Conservation (phyloP, 1,140 invertebrate species). For the Temnothorax longispinosus region DNA sequence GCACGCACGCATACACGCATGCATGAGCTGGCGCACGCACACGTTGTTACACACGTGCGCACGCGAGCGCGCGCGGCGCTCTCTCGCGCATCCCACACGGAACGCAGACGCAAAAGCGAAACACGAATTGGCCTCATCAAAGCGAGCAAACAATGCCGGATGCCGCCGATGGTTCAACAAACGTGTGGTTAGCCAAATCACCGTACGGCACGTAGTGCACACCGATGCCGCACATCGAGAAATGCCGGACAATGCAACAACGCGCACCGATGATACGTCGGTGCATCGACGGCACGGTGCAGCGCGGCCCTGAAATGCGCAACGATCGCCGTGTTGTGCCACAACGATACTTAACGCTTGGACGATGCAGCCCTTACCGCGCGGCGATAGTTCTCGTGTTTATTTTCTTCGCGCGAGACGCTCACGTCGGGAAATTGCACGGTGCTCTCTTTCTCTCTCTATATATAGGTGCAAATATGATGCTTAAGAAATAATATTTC, state of each 20-base stretch:
- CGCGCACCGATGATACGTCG: conserved; percentile 44
- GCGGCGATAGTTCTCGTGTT: conserved; percentile 60
- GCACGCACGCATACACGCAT: neutral
- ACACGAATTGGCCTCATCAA: conserved; percentile 86
- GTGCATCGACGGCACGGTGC: neutral
- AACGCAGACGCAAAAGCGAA: conserved; percentile 77
- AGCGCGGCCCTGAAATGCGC: conserved; percentile 20
- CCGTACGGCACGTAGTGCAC: conserved; percentile 78
- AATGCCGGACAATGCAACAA: conserved; percentile 71
- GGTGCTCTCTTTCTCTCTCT: conserved; percentile 12
- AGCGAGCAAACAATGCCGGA: conserved; percentile 85
- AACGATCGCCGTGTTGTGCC: neutral
- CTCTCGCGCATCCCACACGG: conserved; percentile 68
- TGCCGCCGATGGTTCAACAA: conserved; percentile 83
- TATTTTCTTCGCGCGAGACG: conserved; percentile 56
- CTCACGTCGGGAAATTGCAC: conserved; percentile 58
- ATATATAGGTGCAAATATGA: conserved; percentile 60
- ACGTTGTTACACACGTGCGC: neutral
- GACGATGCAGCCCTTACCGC: conserved; percentile 26
- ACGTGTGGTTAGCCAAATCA: conserved; percentile 86
- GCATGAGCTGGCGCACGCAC: neutral
- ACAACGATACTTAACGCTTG: conserved; percentile 42
- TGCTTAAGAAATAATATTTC: conserved; percentile 46
- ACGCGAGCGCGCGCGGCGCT: conserved; percentile 13
- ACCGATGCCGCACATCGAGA: conserved; percentile 71